Percentiles rank a stretch among this genome's conserved stretches.
phyloP scores from a whole-genome alignment of 2,113 vertebrate genomes.

The Chloroceryle aenea region DNA sequence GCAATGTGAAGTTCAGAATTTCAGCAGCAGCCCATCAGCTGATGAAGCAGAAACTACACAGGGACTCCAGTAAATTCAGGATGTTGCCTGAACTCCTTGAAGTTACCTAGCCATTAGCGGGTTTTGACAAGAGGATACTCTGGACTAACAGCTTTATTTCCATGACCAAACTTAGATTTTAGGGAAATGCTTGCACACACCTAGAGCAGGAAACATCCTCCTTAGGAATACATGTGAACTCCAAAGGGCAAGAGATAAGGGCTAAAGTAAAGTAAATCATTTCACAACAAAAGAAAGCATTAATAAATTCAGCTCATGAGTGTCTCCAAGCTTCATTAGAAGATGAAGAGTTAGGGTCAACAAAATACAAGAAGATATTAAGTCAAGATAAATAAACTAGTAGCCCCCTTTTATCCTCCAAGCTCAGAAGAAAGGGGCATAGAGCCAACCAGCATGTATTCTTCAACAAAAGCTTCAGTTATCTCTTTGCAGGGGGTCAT shows the following conservation, averaged over 20 bases:
- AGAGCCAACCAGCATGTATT: not conserved
- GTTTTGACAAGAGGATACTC: not conserved
- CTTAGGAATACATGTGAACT: slow-evolving; percentile 14
- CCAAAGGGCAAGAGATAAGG: slow-evolving; percentile 37
- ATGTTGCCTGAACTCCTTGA: not conserved
- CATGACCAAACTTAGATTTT: not conserved
- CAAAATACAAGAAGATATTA: slow-evolving; percentile 58
- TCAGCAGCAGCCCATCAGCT: not conserved
- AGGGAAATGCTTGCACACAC: not conserved
- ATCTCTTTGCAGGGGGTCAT: slow-evolving; percentile 35
- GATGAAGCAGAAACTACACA: not conserved
- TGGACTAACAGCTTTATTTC: not conserved
- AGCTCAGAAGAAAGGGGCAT: not conserved
- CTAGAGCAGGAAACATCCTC: slow-evolving; percentile 38
- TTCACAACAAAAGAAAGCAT: slow-evolving; percentile 25
- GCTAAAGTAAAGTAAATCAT: slow-evolving; percentile 31
- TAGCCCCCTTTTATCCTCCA: not conserved
- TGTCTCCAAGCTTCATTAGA: not conserved
- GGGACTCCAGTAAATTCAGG: not conserved
- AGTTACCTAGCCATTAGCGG: not conserved
- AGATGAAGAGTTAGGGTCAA: slow-evolving; percentile 26
- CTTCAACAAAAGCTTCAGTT: slow-evolving; percentile 49
- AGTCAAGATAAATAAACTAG: slow-evolving; percentile 31
- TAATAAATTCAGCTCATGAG: slow-evolving; percentile 6
- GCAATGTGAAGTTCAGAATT: not conserved